Evolutionary conservation across 2,797 vertebrate species (phyloP).

Genomic region (Sebastes goodei): DNA sequence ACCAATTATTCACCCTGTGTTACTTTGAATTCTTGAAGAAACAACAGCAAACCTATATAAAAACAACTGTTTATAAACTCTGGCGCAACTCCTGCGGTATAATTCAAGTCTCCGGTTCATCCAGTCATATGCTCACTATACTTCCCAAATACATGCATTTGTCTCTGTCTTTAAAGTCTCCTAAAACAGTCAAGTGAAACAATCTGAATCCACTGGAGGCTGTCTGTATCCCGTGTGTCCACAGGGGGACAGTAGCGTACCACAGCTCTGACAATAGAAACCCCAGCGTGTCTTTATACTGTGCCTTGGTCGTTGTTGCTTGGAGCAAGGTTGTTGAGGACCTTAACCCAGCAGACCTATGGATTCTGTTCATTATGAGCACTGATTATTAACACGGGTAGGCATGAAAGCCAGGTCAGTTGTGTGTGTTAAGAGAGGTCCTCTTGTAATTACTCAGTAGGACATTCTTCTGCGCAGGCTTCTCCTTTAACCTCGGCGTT

Average conservation of each 20-base stretch:
- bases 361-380: conserved; percentile 72
- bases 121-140: not conserved
- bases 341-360: conserved; percentile 73
- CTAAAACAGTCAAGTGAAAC: not conserved
- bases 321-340: conserved; percentile 71
- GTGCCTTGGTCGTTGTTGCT: conserved; percentile 45
- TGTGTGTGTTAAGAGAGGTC: conserved; percentile 60
- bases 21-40: not conserved
- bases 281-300: not conserved
- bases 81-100: not conserved
- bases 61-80: not conserved
- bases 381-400: conserved; percentile 66
- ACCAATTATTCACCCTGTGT: not conserved
- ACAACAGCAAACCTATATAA: not conserved
- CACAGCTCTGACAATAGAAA: conserved; percentile 15
- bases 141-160: not conserved
- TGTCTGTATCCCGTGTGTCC: not conserved
- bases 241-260: conserved; percentile 78
- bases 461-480: conserved; percentile 59
- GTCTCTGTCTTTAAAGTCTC: not conserved
- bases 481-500: conserved; percentile 60
- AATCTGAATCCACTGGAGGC: not conserved
- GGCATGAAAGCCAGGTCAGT: conserved; percentile 65
- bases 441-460: conserved; percentile 73
- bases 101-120: not conserved